Base-by-base conservation (phyloP, 2,797 vertebrate genomes). In the Pitangus sulphuratus region DNA sequence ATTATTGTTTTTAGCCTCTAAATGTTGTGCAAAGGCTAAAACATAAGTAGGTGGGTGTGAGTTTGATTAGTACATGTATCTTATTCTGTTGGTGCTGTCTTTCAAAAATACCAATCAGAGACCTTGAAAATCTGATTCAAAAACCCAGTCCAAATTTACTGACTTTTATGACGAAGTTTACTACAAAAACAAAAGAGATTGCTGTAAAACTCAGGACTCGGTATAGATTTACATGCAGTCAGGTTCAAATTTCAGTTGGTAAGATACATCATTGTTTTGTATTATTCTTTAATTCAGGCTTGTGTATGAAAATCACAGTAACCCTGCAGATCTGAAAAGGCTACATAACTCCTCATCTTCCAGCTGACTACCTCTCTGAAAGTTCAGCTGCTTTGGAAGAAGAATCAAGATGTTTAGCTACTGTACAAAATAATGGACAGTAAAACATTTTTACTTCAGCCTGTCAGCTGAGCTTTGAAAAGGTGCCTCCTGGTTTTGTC, bases 1-100 rank as follows among this genome's bases (percentile, higher is more conserved):
- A 48, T 24, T n/a, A 77, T 89, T 97, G 91, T 93, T 97, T 97
- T 86, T 39, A 76, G 66, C 54, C 61, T 95, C 62, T 88, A 95
- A 97, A 94, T 90, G 92, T 24, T 90, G 53, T 77, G 39, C 25
- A 76, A 88, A 91, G 21, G 37, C 58, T 85, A 89, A 89, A 60
- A 44, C 2, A 15, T 75, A 64, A 22, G 47, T 51, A 16, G 83
- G 2, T 78, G 2, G 28, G 2, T 58, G 5, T 78, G 26, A 50
- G 48, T 40, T 84, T 64, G 42, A 33, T 65, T 33, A 11, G 7
- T 20, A 48, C 39, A 57, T 31, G 19, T 72, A 44, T 88, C 58
- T 91, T 58, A 72, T 97, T 85, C 42, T 66, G 69, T 65, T 92
- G 42, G 48, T 84, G 35, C 50, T 96, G 39, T 31, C 24, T 48